phyloP scores from a whole-genome alignment of 2,888 invertebrate species.

The Leucozona laternaria region DNA sequence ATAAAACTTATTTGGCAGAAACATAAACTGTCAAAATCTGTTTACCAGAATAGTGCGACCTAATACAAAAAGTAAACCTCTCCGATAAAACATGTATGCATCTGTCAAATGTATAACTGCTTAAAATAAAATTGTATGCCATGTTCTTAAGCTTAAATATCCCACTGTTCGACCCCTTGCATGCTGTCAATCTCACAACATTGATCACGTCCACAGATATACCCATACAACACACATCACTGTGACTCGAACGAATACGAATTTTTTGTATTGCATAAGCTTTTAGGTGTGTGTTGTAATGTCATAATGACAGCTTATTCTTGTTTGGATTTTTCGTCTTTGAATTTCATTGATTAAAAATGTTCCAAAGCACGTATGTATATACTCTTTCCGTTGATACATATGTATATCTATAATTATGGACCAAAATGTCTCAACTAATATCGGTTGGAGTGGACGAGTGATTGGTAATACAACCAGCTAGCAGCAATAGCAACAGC shows the following conservation, averaged over 20 bases:
- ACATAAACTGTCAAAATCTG: too few species aligned
- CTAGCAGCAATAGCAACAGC: not conserved
- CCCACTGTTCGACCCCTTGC: constrained; percentile 20
- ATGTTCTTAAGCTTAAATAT: not conserved
- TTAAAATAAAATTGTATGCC: not conserved
- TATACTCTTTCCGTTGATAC: constrained; percentile 2
- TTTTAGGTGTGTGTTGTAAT: constrained; percentile 65
- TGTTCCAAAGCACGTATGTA: constrained; percentile 31
- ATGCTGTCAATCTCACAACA: constrained; percentile 23
- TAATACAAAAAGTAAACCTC: too few species aligned
- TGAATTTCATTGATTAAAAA: constrained; percentile 70
- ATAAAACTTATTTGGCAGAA: too few species aligned
- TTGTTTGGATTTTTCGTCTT: constrained; percentile 63
- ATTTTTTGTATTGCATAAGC: constrained; percentile 57
- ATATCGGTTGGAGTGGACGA: constrained; percentile 45
- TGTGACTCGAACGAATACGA: constrained; percentile 41
- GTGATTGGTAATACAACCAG: constrained; percentile 52
- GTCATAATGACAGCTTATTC: constrained; percentile 72
- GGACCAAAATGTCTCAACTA: constrained; percentile 69
- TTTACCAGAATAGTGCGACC: too few species aligned
- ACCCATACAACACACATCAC: constrained; percentile 11
- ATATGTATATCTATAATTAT: constrained; percentile 50
- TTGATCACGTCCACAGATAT: constrained; percentile 45
- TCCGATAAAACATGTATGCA: too few species aligned
- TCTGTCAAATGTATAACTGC: not conserved